phyloP scores from a whole-genome alignment of 2,113 vertebrate species.

The Falcunculus frontatus region DNA sequence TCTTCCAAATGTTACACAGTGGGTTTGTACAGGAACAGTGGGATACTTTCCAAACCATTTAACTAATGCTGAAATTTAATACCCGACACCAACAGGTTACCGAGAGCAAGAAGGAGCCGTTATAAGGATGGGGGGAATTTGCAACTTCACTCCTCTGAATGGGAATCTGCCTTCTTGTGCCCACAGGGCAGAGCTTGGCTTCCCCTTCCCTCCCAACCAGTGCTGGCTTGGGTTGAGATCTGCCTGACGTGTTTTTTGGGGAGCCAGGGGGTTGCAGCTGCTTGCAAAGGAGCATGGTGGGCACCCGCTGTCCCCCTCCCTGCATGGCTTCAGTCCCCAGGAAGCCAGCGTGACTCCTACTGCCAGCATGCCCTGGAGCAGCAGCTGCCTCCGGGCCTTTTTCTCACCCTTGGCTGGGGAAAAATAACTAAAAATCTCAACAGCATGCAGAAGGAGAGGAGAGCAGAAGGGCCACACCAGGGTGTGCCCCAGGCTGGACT shows the following conservation, averaged over 20 bases:
- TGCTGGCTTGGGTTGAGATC: rapidly evolving
- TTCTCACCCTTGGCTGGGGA: background rate
- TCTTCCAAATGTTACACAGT: conserved; percentile 48
- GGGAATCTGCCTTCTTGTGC: background rate
- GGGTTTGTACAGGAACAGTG: conserved; percentile 42
- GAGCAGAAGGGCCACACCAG: background rate
- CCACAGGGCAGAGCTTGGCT: background rate
- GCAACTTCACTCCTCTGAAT: background rate
- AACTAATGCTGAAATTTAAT: conserved; percentile 52
- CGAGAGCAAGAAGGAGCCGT: background rate
- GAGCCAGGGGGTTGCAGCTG: background rate
- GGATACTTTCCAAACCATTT: conserved; percentile 55
- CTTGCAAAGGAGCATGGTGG: background rate
- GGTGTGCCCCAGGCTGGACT: rapidly evolving
- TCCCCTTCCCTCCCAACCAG: background rate
- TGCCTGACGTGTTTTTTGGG: background rate
- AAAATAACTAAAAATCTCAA: background rate
- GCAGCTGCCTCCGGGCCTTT: background rate
- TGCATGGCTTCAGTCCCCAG: background rate
- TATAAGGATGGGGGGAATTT: background rate
- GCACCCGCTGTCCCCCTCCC: background rate
- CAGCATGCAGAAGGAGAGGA: background rate
- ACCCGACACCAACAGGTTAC: conserved; percentile 8
- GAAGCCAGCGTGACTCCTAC: background rate
- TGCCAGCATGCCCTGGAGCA: background rate